Evolutionary conservation across 2,888 invertebrate species (phyloP).

Genomic region (Rhorus exstirpatorius): DNA sequence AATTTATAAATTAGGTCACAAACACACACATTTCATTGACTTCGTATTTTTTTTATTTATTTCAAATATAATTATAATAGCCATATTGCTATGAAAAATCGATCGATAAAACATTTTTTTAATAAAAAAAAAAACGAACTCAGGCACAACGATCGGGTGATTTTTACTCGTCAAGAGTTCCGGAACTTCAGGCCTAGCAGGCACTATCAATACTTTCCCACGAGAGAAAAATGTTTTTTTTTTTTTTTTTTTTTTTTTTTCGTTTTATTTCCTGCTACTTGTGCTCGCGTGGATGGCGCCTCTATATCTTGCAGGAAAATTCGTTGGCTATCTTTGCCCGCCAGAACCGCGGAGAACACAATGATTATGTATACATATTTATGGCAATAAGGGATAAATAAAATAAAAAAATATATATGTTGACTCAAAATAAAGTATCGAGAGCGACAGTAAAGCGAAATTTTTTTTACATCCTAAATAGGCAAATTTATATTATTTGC

Average conservation of each 20-base stretch:
- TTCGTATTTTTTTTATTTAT: not conserved
- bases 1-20: too few relatives aligned
- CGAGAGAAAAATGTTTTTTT: constrained; percentile 16
- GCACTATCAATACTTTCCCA: constrained; percentile 43
- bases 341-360: not conserved
- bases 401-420: too few relatives aligned
- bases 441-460: too few relatives aligned
- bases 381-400: too few relatives aligned
- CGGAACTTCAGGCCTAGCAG: constrained; percentile 8
- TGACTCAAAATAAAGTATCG: too few relatives aligned
- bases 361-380: too few relatives aligned
- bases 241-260: constrained; percentile 28
- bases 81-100: not conserved
- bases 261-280: not conserved
- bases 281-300: not conserved
- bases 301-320: constrained; percentile 6
- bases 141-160: not conserved
- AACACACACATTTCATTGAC: too few relatives aligned
- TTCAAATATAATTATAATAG: too few relatives aligned
- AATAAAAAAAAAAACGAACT: not conserved
- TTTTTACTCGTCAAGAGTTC: constrained; percentile 5
- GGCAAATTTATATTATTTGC: too few relatives aligned
- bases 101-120: not conserved
- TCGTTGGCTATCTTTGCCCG: not conserved
- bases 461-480: too few relatives aligned